Evolutionary conservation across 2,888 invertebrate genomes (phyloP), one percentile per base, ranked within the genome.

Genomic region (Eristalinus aeneus): DNA sequence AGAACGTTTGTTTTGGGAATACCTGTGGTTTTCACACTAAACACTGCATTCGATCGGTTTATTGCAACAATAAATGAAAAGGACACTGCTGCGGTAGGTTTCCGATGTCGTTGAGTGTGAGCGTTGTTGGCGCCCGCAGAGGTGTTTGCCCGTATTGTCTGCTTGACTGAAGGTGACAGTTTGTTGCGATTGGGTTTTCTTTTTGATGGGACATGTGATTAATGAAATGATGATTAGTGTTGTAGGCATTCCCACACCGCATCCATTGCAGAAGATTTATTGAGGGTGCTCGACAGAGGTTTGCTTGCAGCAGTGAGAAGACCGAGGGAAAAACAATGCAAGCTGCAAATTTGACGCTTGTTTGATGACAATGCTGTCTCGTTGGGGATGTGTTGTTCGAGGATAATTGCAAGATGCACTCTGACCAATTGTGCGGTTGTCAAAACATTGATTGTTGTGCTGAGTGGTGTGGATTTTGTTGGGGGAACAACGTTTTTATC

Each of bases 1-100:
- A 58, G 12, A 36, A 61, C 32, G 27, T 16, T 54, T 67, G 20
- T 71, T 67, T 72, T 67, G 36, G 27, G 56, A 67, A 76, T 85
- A 73, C 85, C 85, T 85, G 85, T 63, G 81, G 80, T 80, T 85
- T 85, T 85, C 85, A 85, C 85, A 81, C 85, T 73, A 77, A 80
- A 76, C 53, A 85, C 80, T 68, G 69, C 83, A 73, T 69, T 82
- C 60, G 64, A 71, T 36, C 54, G 64, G 77, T 72, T 36, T 46
- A 60, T 34, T 68, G 81, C 68, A 68, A 60, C 23, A 61, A 34
- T 27, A 36, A 72, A 72, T 20, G 54, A 53, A 64, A 85, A 80
- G 84, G 84, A 81, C 69, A 79, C 63, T 32, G 72, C 81, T 80
- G 85, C 81, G 85, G 81, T 85, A 85, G 85, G 81, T 85, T 85